Base-by-base conservation (phyloP, 2,797 vertebrate species). In the Crenichthys baileyi region DNA sequence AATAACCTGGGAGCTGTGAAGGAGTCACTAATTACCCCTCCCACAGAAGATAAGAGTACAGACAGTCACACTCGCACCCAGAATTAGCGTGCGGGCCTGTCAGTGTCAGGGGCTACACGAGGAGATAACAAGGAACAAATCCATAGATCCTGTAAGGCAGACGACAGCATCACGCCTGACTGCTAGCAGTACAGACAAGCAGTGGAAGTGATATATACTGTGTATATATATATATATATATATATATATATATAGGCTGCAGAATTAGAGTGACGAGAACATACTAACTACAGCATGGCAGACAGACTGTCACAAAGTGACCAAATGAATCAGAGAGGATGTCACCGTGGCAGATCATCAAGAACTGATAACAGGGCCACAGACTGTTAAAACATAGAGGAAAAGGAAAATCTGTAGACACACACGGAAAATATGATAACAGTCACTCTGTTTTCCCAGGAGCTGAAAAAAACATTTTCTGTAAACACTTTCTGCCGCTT, bases 1-100 rank as follows among this genome's bases (percentile, higher is more conserved):
- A 95, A 95, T 95, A 93, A 94, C 93, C 91, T 91, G 91, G 83
- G 85, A 93, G 90, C 87, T 89, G 92, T 91, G 90, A 93, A 91
- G 90, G 90, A 91, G 91, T 92, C 88, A 91, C 91, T 94, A 94
- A 95, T 94, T 94, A 92, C 91, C 91, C 90, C 89, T 87, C 90
- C 91, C 88, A 79, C 84, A 81, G 79, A 87, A 79, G 63, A 79
- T 81, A 83, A 77, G 85, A 87, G 85, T 83, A 87, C 70, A 77
- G 87, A 81, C 84, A 92, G 87, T 85, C 72, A 87, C 86, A 90
- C 84, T 90, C 16, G 18, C 86, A 72, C 78, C 82, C 83, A 78
- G 81, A 90, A 90, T 94, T 90, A 89, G 86, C 85, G 71, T 0
- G 0, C 79, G 0, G 77, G 79, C 85, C 79, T 86, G 88, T 91